phyloP scores from a whole-genome alignment of 2,797 vertebrate genomes.

The Cichlasoma orientale region DNA sequence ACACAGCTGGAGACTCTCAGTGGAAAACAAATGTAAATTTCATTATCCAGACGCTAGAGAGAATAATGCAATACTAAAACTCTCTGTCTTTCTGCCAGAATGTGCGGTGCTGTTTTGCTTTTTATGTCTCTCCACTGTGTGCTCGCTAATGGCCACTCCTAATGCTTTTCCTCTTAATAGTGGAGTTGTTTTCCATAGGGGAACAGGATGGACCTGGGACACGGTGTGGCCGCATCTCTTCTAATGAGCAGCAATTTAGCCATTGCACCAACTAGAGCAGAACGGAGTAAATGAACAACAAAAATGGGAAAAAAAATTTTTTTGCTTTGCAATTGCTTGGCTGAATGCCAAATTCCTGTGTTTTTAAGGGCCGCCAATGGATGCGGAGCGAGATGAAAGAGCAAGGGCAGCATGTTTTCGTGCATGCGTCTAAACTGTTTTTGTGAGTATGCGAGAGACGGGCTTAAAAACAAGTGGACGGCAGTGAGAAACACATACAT shows the following conservation, averaged over 20 bases:
- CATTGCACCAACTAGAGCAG: constrained; percentile 25
- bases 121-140: constrained; percentile 44
- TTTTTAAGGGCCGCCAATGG: not conserved
- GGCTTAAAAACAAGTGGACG: not conserved
- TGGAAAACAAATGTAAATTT: constrained; percentile 37
- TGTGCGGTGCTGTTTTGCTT: constrained; percentile 12
- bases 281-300: constrained; percentile 29
- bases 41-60: constrained; percentile 22
- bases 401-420: constrained; percentile 3
- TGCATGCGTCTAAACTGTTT: not conserved
- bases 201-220: constrained; percentile 34
- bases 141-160: constrained; percentile 44
- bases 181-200: constrained; percentile 31
- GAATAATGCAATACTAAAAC: constrained; percentile 24
- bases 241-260: constrained; percentile 58
- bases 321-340: not conserved
- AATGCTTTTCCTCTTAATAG: constrained; percentile 30
- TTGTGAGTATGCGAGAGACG: not conserved
- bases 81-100: constrained; percentile 22
- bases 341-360: constrained; percentile 9
- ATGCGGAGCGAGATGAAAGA: constrained; percentile 14
- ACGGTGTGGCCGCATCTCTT: constrained; percentile 20
- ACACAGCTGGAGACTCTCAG: constrained; percentile 10
- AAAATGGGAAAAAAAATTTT: not conserved
- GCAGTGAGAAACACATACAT: not conserved